These are phyloP conservation scores for Cremastinae sp. DNA, from an alignment of 2,888 invertebrate genomes.

Conservation along the genomic window DNA sequence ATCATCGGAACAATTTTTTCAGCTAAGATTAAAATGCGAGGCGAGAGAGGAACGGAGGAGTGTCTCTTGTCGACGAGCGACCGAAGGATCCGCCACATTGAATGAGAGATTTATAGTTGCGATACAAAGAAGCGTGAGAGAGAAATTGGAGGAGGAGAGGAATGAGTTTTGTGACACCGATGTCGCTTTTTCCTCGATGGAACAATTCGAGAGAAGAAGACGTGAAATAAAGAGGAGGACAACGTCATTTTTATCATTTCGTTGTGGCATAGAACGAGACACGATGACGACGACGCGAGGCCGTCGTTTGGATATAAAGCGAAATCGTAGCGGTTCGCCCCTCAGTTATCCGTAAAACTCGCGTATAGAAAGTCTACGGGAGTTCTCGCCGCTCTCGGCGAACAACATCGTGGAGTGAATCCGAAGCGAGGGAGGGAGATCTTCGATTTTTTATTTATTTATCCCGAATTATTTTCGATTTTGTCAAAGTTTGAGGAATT, in stretches of 20 bases:
- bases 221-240: constrained; percentile 17
- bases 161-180: too few relatives aligned
- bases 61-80: too few relatives aligned
- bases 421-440: constrained; percentile 2
- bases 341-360: constrained; percentile 70
- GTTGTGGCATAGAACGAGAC: constrained; percentile 27
- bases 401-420: constrained; percentile 26
- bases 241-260: constrained; percentile 33
- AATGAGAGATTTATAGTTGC: too few relatives aligned
- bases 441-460: not conserved
- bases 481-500: not conserved
- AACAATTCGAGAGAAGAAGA: not conserved
- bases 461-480: not conserved
- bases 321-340: constrained; percentile 68
- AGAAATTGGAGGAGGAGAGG: too few relatives aligned
- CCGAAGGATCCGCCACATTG: too few relatives aligned
- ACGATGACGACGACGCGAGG: constrained; percentile 8
- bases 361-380: constrained; percentile 34
- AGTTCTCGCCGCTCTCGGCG: constrained; percentile 3
- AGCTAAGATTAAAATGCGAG: too few relatives aligned
- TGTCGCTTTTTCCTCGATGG: not conserved
- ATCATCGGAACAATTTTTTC: too few relatives aligned
- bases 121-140: too few relatives aligned
- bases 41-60: too few relatives aligned
- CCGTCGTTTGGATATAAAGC: constrained; percentile 70